phyloP scores from a whole-genome alignment of 2,113 vertebrate species.

The Amphilophus citrinellus region DNA sequence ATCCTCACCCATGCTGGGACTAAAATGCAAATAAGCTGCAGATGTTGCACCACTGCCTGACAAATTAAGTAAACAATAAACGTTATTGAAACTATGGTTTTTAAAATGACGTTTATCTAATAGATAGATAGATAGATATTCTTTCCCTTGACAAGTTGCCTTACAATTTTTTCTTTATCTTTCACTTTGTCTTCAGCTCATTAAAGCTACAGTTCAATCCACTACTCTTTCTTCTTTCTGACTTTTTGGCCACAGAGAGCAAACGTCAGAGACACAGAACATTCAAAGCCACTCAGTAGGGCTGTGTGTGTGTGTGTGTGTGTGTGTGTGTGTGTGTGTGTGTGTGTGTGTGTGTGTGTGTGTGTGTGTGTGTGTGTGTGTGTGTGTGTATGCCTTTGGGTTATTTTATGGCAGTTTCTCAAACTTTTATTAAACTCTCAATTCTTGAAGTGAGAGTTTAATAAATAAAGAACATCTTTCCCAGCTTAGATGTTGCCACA shows the following conservation, averaged over 20 bases:
- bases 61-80: not conserved
- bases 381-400: not conserved
- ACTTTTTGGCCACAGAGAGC: conserved; percentile 23
- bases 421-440: not conserved
- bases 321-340: not conserved
- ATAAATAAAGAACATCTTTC: not conserved
- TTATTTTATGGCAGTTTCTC: not conserved
- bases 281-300: conserved; percentile 19
- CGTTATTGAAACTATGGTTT: not conserved
- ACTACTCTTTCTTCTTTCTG: conserved; percentile 27
- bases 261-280: conserved; percentile 34
- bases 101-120: no score
- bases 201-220: conserved; percentile 38
- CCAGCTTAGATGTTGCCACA: not conserved
- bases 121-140: not conserved
- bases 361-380: not conserved
- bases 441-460: not conserved
- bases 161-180: not conserved
- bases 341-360: not conserved
- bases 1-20: not conserved
- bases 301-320: not conserved
- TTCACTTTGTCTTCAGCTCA: conserved; percentile 22
- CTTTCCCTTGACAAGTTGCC: not conserved
- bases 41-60: not conserved
- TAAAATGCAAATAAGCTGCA: not conserved